Evolutionary conservation across 2,888 invertebrate species (phyloP).

Genomic region (Patella pellucida): DNA sequence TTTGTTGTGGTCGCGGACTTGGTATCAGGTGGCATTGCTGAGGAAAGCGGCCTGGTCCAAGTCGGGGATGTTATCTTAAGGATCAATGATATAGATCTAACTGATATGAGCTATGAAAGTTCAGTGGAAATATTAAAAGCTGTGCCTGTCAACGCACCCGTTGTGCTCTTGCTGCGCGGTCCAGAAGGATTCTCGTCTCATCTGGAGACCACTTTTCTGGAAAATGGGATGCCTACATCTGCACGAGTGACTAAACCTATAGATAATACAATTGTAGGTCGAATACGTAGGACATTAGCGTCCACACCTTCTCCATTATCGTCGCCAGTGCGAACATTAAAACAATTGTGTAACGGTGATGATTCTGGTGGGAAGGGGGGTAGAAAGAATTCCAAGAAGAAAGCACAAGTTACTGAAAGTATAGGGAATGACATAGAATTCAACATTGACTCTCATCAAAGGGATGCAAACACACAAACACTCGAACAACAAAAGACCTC

Average conservation of each 20-base stretch:
- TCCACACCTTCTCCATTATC: slow-evolving; percentile 31
- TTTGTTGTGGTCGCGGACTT: slow-evolving; percentile 62
- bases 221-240: slow-evolving; percentile 60
- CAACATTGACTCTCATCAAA: slow-evolving; percentile 18
- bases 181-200: slow-evolving; percentile 64
- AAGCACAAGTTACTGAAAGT: slow-evolving; percentile 12
- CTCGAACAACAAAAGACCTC: neutral
- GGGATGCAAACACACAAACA: slow-evolving; percentile 25
- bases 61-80: slow-evolving; percentile 65
- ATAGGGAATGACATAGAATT: neutral
- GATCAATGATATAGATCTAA: slow-evolving; percentile 63
- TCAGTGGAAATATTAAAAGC: slow-evolving; percentile 55
- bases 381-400: slow-evolving; percentile 14
- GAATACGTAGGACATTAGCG: slow-evolving; percentile 50
- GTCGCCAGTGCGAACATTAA: slow-evolving; percentile 36
- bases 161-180: slow-evolving; percentile 59
- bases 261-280: slow-evolving; percentile 52
- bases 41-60: slow-evolving; percentile 63
- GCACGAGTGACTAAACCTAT: slow-evolving; percentile 60
- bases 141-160: slow-evolving; percentile 52
- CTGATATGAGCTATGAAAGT: slow-evolving; percentile 60
- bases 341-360: slow-evolving; percentile 33
- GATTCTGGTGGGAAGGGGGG: slow-evolving; percentile 12
- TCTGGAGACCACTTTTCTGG: slow-evolving; percentile 62
- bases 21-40: slow-evolving; percentile 62